phyloP scores from a whole-genome alignment of 2,113 vertebrate species.

The Pseudois nayaur region DNA sequence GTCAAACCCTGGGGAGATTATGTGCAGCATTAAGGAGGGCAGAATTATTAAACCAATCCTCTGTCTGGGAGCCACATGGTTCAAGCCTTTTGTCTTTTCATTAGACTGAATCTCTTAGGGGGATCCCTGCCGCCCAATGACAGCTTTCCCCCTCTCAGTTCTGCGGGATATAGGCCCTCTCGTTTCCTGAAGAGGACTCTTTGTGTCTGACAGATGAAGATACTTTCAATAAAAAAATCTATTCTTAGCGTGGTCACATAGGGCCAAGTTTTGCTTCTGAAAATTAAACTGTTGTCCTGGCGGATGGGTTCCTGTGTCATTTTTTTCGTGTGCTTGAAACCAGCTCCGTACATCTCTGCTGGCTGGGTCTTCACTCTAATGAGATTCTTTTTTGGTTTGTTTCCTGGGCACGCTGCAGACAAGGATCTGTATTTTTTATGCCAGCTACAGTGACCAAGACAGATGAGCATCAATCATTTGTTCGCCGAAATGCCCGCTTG shows the following conservation, averaged over 20 bases:
- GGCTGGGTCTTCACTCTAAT: slow-evolving; percentile 7
- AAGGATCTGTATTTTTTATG: background rate
- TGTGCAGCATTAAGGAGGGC: background rate
- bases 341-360: background rate
- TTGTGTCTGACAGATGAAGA: background rate
- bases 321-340: background rate
- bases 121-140: accelerated
- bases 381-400: slow-evolving; percentile 42
- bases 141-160: background rate
- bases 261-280: slow-evolving; percentile 21
- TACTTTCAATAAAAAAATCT: slow-evolving; percentile 21
- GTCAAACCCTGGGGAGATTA: background rate
- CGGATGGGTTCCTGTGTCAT: background rate
- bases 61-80: background rate
- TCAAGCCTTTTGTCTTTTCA: background rate
- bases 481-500: slow-evolving; percentile 43
- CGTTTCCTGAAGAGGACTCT: background rate
- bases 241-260: background rate
- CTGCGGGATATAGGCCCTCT: background rate
- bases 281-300: slow-evolving; percentile 7
- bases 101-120: background rate
- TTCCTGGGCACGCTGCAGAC: slow-evolving; percentile 40
- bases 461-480: background rate
- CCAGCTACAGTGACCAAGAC: background rate
- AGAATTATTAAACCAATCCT: too few species aligned